Evolutionary conservation across 2,888 invertebrate species (phyloP).

Genomic region (Mythimna vitellina): DNA sequence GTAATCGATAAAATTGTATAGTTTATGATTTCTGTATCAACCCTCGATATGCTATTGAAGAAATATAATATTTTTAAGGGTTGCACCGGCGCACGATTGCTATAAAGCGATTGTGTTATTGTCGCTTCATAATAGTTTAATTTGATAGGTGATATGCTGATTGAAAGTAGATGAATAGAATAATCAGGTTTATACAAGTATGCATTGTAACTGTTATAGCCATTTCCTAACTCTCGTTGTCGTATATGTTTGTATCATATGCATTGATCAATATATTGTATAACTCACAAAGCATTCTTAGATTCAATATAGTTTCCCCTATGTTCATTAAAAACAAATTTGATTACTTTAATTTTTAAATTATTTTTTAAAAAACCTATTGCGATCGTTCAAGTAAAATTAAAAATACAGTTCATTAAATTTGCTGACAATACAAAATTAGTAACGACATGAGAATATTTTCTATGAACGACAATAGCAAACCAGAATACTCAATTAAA

Average conservation of each 20-base stretch:
- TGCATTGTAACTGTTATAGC: background rate
- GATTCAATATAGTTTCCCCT: background rate
- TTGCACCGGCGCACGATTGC: conserved; percentile 64
- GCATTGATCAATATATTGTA: conserved; percentile 5
- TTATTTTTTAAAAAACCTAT: background rate
- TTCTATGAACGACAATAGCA: conserved; percentile 29
- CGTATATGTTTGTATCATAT: background rate
- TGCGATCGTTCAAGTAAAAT: background rate
- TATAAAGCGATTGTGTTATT: conserved; percentile 75
- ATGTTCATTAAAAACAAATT: background rate
- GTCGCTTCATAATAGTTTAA: conserved; percentile 63
- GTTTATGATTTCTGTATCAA: conserved; percentile 77
- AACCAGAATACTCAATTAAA: conserved; percentile 42
- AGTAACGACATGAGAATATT: conserved; percentile 3
- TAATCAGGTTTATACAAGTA: conserved; percentile 33
- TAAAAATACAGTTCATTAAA: conserved; percentile 9
- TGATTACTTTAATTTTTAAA: too few relatives aligned
- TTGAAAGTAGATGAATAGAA: conserved; percentile 61
- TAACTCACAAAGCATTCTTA: background rate
- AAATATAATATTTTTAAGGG: conserved; percentile 87
- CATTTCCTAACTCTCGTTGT: background rate
- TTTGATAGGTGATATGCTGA: conserved; percentile 67
- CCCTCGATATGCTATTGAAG: conserved; percentile 73
- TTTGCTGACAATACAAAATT: conserved; percentile 30
- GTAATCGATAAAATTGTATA: conserved; percentile 76